Conservation (phyloP, 2,113 vertebrate genomes). For the Eulemur rufifrons region DNA sequence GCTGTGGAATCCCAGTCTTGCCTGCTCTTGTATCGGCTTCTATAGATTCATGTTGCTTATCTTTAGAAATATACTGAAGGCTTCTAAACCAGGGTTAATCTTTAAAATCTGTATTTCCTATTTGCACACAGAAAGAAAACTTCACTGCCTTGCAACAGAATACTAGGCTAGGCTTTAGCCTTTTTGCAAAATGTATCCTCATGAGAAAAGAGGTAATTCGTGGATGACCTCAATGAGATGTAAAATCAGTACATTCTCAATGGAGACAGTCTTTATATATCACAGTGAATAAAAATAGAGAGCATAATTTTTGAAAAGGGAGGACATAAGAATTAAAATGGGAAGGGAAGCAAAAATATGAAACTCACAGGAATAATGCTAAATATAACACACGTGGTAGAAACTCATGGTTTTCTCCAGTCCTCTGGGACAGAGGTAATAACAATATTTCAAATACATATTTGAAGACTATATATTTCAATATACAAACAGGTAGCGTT, state of each 20-base stretch:
- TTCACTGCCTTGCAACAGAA: background rate
- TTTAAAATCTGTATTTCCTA: background rate
- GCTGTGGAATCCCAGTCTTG: accelerated
- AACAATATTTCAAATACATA: background rate
- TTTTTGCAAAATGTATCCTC: background rate
- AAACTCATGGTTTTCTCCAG: background rate
- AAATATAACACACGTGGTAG: background rate
- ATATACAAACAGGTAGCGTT: background rate
- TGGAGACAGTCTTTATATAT: background rate
- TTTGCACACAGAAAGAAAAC: background rate
- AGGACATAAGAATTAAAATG: conserved; percentile 1
- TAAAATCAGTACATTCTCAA: background rate
- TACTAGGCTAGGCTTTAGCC: background rate
- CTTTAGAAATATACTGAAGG: background rate
- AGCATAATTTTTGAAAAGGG: background rate
- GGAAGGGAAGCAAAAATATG: background rate
- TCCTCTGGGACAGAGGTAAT: background rate
- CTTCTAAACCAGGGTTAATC: background rate
- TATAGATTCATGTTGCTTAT: background rate
- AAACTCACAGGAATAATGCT: background rate
- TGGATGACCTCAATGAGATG: background rate
- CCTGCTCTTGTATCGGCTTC: background rate
- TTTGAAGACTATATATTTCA: background rate
- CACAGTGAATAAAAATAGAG: background rate
- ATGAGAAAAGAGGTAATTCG: background rate